Evolutionary conservation across 2,113 vertebrate species (phyloP), one percentile per base, ranked within the genome.

Genomic region (Tauraco erythrolophus): DNA sequence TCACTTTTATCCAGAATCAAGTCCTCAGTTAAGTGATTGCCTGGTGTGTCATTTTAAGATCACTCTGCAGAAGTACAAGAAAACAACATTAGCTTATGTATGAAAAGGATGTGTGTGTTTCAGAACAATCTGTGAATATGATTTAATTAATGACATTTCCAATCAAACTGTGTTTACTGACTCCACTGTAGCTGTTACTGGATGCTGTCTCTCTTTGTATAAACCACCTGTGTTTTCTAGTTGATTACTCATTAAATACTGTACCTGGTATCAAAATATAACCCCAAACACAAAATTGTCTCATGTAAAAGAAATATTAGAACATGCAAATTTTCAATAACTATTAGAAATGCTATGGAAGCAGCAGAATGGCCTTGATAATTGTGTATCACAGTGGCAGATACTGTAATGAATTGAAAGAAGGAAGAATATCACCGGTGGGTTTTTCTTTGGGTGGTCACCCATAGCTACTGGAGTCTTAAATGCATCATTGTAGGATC

Each of bases 221-320:
- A 82, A 90, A 76, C 70, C 57, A 94, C 88, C 61, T 76, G 57
- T 93, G 78, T 90, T 94, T 96, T 84, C 84, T 84, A 51, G 56
- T 71, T 76, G 53, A 84, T 92, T 60, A 85, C 23, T 79, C 75
- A 60, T 72, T 93, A 79, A 90, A 65, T 79, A 71, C 14, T 57
- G 35, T 48, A 76, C 8, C 10, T 2, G 0, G 11, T 70, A 85
- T 83, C 43, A 93, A 94, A 95, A 93, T 76, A 94, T 69, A 83
- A 94, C 53, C 53, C 27, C 48, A 83, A 93, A 88, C 1, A 1
- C 2, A 6, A 90, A 79, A 60, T 46, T 76, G 4, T 64, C 13
- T 72, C 33, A 19, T 68, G 33, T 56, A 60, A 85, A 68, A 88
- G 19, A 89, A 66, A 16, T 46, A 78, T 27, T 51, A 61, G 24